These are phyloP conservation scores for Leucopsar rothschildi DNA, from an alignment of 2,113 vertebrate species.

Conservation along the genomic window DNA sequence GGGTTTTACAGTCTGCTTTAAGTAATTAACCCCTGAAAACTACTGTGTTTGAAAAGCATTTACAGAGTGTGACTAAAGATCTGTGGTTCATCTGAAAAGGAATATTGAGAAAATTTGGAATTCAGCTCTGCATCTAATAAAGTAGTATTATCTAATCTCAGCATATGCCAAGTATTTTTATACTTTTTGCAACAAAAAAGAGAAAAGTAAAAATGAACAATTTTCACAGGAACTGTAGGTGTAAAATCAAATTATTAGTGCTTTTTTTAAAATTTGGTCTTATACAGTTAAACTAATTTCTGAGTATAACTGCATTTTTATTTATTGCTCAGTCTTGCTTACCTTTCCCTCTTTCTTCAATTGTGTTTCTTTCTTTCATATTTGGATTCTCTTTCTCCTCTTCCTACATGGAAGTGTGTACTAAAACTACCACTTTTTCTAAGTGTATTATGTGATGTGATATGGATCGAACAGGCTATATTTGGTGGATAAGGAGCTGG, in stretches of 20 bases:
- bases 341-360: neutral
- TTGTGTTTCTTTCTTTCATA: neutral
- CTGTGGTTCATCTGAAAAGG: neutral
- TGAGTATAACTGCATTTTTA: neutral
- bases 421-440: neutral
- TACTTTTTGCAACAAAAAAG: neutral
- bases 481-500: neutral
- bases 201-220: neutral
- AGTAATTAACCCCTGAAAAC: neutral
- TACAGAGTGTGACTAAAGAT: neutral
- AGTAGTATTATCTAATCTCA: neutral
- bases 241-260: neutral
- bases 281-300: neutral
- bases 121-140: neutral
- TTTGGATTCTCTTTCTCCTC: neutral
- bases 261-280: neutral
- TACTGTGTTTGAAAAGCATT: neutral
- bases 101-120: neutral
- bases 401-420: neutral
- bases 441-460: neutral
- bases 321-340: neutral
- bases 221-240: neutral
- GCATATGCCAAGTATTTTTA: neutral
- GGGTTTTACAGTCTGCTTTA: neutral
- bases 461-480: neutral